Conservation (phyloP, 1,140 invertebrate genomes). For the Pogonus chalceus region DNA sequence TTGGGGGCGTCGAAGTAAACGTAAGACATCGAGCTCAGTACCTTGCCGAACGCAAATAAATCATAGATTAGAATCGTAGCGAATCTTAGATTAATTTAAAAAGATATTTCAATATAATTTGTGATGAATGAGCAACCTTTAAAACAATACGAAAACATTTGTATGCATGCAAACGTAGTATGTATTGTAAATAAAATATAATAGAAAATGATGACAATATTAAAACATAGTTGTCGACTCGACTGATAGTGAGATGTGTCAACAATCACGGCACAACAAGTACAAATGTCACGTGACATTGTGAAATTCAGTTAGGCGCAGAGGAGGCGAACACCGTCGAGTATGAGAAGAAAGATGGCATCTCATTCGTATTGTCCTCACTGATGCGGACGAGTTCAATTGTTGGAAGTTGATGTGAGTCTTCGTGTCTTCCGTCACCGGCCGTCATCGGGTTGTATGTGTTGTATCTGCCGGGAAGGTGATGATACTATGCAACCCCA, state of each 20-base stretch:
- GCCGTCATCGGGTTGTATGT: no score
- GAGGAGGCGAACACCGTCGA: no score
- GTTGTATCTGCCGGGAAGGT: no score
- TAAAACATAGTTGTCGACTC: background rate
- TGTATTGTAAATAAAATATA: background rate
- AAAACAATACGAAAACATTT: background rate
- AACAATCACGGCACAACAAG: background rate
- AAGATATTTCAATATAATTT: background rate
- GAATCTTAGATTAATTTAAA: background rate
- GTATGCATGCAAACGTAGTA: background rate
- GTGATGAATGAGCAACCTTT: background rate
- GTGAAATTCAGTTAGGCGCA: background rate
- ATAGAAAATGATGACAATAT: background rate
- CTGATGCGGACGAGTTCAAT: background rate
- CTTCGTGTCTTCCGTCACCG: background rate
- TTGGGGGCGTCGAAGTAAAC: no score
- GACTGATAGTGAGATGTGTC: no score
- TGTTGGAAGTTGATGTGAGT: background rate
- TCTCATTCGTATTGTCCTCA: background rate
- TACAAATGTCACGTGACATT: background rate
- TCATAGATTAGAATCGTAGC: background rate
- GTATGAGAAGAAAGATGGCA: background rate
- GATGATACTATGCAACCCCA: no score
- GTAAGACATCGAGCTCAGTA: background rate
- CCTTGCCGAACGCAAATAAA: background rate